Evolutionary conservation across 2,113 vertebrate species (phyloP).

Genomic region (Cololabis saira): DNA sequence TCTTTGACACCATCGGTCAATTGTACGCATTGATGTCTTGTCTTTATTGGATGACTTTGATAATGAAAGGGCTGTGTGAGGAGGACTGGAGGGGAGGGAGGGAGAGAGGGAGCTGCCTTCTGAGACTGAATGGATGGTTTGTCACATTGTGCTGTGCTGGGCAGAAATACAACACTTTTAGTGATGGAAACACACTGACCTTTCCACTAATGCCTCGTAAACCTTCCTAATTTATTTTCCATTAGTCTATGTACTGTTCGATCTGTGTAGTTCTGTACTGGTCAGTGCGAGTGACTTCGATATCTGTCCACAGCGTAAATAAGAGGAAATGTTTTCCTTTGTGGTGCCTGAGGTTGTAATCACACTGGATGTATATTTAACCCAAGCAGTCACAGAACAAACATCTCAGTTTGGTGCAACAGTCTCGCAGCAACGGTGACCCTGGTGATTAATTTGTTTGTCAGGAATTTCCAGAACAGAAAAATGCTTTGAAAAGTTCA

Average conservation of each 20-base stretch:
- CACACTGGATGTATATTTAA: background rate
- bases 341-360: background rate
- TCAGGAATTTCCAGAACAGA: no score
- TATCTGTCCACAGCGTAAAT: background rate
- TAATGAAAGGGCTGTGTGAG: slow-evolving; percentile 45
- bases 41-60: slow-evolving; percentile 50
- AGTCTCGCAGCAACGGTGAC: background rate
- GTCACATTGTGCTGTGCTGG: slow-evolving; percentile 65
- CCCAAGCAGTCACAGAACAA: background rate
- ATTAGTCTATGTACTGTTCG: background rate
- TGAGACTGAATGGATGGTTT: slow-evolving; percentile 57
- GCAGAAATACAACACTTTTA: slow-evolving; percentile 64
- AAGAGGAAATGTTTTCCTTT: background rate
- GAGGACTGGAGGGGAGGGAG: slow-evolving; percentile 18
- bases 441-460: background rate
- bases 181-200: slow-evolving; percentile 55
- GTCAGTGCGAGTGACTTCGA: background rate
- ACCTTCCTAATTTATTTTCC: background rate
- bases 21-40: slow-evolving; percentile 56
- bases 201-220: slow-evolving; percentile 40
- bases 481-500: no score
- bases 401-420: no score
- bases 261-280: background rate
- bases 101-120: slow-evolving; percentile 24
- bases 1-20: slow-evolving; percentile 43